These are phyloP conservation scores for Laothoe populi DNA, from an alignment of 2,888 invertebrate species.

Conservation along the genomic window DNA sequence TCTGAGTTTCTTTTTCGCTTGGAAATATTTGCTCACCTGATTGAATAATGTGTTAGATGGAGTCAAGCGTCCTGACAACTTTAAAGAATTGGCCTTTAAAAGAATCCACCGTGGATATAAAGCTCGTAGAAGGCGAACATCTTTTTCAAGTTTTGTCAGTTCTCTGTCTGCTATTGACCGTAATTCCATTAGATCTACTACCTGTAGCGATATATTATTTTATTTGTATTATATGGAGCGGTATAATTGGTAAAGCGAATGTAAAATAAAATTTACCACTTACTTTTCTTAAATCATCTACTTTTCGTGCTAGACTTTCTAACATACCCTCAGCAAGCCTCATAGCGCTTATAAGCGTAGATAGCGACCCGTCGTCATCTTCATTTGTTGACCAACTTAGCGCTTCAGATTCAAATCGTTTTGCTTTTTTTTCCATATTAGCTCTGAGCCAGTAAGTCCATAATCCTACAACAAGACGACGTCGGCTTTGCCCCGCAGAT, in stretches of 20 bases:
- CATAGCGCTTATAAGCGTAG: slow-evolving; percentile 63
- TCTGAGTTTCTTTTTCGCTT: not conserved
- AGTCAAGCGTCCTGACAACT: slow-evolving; percentile 60
- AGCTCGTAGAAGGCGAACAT: slow-evolving; percentile 57
- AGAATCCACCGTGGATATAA: slow-evolving; percentile 71
- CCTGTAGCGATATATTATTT: slow-evolving; percentile 47
- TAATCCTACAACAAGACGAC: slow-evolving; percentile 65
- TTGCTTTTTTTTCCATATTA: slow-evolving; percentile 63
- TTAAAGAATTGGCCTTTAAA: slow-evolving; percentile 63
- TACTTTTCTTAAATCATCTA: slow-evolving; percentile 75
- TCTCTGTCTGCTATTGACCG: slow-evolving; percentile 75
- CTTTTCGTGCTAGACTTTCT: slow-evolving; percentile 74
- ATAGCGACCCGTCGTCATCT: slow-evolving; percentile 60
- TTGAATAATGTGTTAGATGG: slow-evolving; percentile 52
- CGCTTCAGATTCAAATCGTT: slow-evolving; percentile 71
- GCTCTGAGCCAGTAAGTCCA: slow-evolving; percentile 77
- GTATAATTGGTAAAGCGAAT: not conserved
- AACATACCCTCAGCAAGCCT: slow-evolving; percentile 76
- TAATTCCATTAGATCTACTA: slow-evolving; percentile 76
- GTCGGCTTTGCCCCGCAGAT: slow-evolving; percentile 54
- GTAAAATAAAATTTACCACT: not conserved
- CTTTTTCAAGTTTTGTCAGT: slow-evolving; percentile 62
- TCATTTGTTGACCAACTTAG: slow-evolving; percentile 58
- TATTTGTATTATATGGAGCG: not conserved
- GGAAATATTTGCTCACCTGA: slow-evolving; percentile 50